Evolutionary conservation across 1,140 invertebrate genomes (phyloP), one percentile per base, ranked within the genome.

Genomic region (Ceratina australensis): DNA sequence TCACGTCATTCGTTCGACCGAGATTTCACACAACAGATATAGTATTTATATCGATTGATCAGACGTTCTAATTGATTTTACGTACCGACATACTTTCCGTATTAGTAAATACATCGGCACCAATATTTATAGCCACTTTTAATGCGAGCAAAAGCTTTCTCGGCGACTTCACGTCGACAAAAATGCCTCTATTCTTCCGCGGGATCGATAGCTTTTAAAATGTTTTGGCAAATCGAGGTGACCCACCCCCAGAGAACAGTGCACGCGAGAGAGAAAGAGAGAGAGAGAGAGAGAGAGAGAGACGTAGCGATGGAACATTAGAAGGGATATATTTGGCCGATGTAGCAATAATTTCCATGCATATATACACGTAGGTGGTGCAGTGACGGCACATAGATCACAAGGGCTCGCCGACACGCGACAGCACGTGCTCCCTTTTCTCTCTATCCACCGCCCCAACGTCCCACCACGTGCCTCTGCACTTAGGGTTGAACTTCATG

Each of bases 331-430:
- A 90, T 89, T 87, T 88, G 79, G 81, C 69, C 72, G 85, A 87
- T 87, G 85, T 86, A 85, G 85, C 83, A 88, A 90, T 90, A 90
- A 91, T 90, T 91, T 90, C 84, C 87, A 86, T 89, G 84, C 87
- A 90, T 87, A 79, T 84, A 90, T 83, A 82, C 71, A 75, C 20
- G 76, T 81, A 72, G 66, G 63, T 74, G 77, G 68, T 75, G 66
- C 69, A 87, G 72, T 82, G 85, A 87, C 81, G 85, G 86, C 83
- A 81, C 86, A 91, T 91, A 90, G 87, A 91, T 91, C 89, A 91
- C 87, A 89, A 88, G 83, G 87, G 87, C 79, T 79, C 80, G 77
- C 56, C 69, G 84, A 83, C 90, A 90, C 91, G 91, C 85, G 90
- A 86, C 89, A 88, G 87, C 90, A 90, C 90, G 90, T 91, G 90